Base-by-base conservation (phyloP, 2,888 invertebrate genomes). In the Pollenia labialis region DNA sequence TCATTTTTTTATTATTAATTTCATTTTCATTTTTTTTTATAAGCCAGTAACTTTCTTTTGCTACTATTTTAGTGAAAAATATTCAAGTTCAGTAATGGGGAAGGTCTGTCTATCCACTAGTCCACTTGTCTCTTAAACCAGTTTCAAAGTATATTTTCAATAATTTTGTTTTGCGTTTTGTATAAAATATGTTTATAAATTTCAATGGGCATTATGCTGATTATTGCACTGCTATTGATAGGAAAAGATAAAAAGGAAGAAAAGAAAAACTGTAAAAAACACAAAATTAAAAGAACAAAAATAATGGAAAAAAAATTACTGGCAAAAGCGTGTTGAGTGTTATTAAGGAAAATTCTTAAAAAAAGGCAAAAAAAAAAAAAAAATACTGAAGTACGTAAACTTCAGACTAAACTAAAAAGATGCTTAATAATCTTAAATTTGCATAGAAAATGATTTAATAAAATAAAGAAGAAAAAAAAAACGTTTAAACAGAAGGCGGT, bases 171-270 rank as follows among this genome's bases (percentile, higher is more conserved):
- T 79, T 79, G 68, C 77, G 42, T 68, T 69, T 79, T 79, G 77
- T 79, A 23, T 68, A 56, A 44, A 79, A 68, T 79, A 58, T 68
- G 32, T 32, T 32, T 32, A 32, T 32, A 79, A 58, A 68, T 50
- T 48, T 12, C 54, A 66, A 66, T 66, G 68, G 56, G 32, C 42
- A 79, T 79, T 32, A 68, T 48, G 48, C 68, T 68, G 66, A 68
- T 77, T 77, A 50, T 68, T 48, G 58, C 68, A 68, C 58, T 58
- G 77, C 40, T 46, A 79, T 79, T 79, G 68, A 54, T 50, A 50
- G 56, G 50, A 66, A 66, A 56, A 56, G 40, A 72, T 32, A 50
- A 74, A 60, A 60, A 60, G 4, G 46, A 50, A n/a, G 40, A 68
- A 18, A 18, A 54, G 18, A 54, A 54, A 16, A 23, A 54, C 18